Evolutionary conservation across 2,797 vertebrate genomes (phyloP).

Genomic region (Amazonetta brasiliensis): DNA sequence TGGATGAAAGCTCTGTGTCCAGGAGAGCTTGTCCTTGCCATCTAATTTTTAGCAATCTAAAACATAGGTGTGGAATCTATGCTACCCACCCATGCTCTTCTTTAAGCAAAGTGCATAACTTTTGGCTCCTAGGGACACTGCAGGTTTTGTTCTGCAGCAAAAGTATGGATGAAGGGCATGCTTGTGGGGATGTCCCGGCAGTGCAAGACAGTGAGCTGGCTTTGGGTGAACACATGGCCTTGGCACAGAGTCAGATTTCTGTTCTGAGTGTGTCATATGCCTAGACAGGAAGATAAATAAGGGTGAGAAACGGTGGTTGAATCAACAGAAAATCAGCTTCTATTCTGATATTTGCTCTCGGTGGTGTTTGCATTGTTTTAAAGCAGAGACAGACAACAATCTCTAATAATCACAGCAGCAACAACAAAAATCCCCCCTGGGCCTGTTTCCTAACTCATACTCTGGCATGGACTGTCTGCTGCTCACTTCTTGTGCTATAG

Average conservation of each 20-base stretch:
- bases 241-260: constrained; percentile 6
- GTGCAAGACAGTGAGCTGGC: background rate
- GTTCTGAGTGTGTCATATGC: background rate
- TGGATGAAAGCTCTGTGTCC: background rate
- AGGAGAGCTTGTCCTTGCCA: background rate
- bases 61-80: background rate
- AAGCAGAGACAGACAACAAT: background rate
- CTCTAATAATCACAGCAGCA: background rate
- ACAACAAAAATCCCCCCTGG: background rate
- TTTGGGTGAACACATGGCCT: background rate
- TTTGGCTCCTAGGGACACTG: background rate
- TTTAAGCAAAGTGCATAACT: rapidly evolving
- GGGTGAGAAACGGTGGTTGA: background rate
- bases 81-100: background rate
- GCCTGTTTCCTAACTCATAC: background rate
- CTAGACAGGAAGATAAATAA: constrained; percentile 24
- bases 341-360: background rate
- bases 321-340: background rate
- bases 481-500: background rate
- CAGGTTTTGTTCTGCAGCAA: background rate
- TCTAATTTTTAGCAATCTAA: background rate
- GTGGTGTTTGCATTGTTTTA: background rate
- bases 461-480: background rate
- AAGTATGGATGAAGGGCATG: background rate
- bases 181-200: background rate